Base-by-base conservation (phyloP, 2,888 invertebrate genomes). In the Tuberolachnus salignus region DNA sequence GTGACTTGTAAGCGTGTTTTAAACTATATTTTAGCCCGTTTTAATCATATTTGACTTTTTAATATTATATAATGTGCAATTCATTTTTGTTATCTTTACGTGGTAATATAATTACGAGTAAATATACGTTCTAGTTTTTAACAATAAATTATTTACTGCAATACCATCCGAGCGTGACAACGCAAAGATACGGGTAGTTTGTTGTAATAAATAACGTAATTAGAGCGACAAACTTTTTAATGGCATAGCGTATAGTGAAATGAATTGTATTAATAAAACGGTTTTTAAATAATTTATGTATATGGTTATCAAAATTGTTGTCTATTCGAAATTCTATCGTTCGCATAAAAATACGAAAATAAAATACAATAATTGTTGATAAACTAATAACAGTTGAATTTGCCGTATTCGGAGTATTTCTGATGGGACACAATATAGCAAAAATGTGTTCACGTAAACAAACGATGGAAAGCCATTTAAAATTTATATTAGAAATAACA, bases 11-110 rank as follows among this genome's bases (percentile, higher is more conserved):
- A n/a, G n/a, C n/a, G n/a, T n/a, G n/a, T n/a, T n/a, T n/a, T n/a
- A n/a, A n/a, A n/a, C n/a, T 34, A 34, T 34, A 34, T 4, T 34
- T 34, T 34, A 34, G n/a, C n/a, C 6, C 46, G 8, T 73, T 16
- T n/a, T 26, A 59, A 63, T 73, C 13, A n/a, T 19, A 26, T 26
- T 23, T 34, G 57, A 14, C 21, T 61, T 70, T 16, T 14, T 16
- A 70, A 21, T 19, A 53, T n/a, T 34, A 19, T 23, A 14, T 63
- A 10, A 61, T 61, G 13, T 61, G n/a, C 19, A 61, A 21, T 4
- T 2, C 51, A 82, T 82, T 82, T 34, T 83, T 82, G 82, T 81
- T 83, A 34, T 83, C 66, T 72, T 81, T 82, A 82, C 34, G 34
- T 34, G 34, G 6, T 34, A 34, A 34, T 34, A 34, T n/a, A n/a